A percentile compares a stretch with the other conserved stretches of the same genome.
phyloP scores from a whole-genome alignment of 1,140 invertebrate species.

The Sweltsa coloradensis region DNA sequence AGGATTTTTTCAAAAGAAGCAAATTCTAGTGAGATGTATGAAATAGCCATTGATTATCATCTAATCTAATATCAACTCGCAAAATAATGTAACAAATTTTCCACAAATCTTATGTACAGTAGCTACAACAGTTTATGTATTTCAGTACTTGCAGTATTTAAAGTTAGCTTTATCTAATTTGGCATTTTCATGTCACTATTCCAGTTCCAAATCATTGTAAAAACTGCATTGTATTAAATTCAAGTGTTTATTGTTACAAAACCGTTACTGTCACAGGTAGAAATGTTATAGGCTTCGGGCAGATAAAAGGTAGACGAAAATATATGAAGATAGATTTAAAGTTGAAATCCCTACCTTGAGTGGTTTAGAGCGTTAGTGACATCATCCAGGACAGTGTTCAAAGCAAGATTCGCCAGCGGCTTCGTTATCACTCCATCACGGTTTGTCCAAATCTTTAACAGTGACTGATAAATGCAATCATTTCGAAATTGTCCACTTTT shows the following conservation, averaged over 20 bases:
- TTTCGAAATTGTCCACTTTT: conserved; percentile 22
- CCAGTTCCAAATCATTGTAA: no score
- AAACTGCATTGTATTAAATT: no score
- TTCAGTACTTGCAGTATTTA: no score
- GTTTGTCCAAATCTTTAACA: conserved; percentile 27
- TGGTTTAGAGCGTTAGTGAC: conserved; percentile 23
- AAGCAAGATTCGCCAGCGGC: conserved; percentile 22
- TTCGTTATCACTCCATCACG: conserved; percentile 15
- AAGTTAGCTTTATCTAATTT: no score
- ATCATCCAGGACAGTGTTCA: conserved; percentile 24
- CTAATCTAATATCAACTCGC: no score
- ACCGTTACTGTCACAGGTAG: background rate
- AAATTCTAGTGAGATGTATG: no score
- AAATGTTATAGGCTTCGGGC: background rate
- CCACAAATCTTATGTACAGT: no score
- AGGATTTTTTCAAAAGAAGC: no score
- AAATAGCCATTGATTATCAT: no score
- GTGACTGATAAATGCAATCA: conserved; percentile 29
- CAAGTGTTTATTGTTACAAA: background rate
- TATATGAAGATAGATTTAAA: conserved; percentile 2
- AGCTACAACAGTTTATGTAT: no score
- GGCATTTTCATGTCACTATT: no score
- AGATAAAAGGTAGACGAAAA: background rate
- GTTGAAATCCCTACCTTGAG: conserved; percentile 21
- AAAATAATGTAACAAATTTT: no score